Conservation (phyloP, 2,888 invertebrate genomes). For the Agrochola lychnidis region DNA sequence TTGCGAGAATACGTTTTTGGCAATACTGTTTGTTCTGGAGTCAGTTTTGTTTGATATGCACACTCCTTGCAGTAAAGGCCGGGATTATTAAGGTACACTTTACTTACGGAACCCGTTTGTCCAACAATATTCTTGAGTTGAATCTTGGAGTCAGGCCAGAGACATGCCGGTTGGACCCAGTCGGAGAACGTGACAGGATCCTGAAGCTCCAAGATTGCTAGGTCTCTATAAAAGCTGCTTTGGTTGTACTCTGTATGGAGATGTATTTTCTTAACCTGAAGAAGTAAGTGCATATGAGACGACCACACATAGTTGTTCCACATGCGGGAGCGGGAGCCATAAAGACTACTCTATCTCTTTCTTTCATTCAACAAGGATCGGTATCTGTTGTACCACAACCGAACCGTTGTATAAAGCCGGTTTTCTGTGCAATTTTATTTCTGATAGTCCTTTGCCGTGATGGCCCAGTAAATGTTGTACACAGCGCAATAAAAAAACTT, state of each 20-base stretch:
- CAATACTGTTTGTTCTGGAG: not conserved
- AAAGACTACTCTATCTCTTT: not conserved
- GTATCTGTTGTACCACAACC: too few species aligned
- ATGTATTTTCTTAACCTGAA: not conserved
- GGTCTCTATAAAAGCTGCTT: not conserved
- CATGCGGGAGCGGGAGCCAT: not conserved
- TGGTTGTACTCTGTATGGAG: slow-evolving; percentile 5
- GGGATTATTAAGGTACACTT: not conserved
- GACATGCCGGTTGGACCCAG: slow-evolving; percentile 25
- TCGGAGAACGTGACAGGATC: slow-evolving; percentile 4
- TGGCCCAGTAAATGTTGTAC: too few species aligned
- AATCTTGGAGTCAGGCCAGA: slow-evolving; percentile 13
- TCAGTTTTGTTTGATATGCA: not conserved
- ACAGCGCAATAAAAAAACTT: too few species aligned
- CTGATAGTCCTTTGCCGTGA: too few species aligned
- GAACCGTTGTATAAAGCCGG: too few species aligned
- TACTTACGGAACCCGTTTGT: slow-evolving; percentile 16
- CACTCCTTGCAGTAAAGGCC: not conserved
- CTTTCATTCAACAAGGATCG: not conserved
- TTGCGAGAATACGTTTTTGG: not conserved
- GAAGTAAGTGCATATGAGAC: not conserved
- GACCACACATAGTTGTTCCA: not conserved
- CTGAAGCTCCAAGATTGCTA: slow-evolving; percentile 17
- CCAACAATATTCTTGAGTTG: slow-evolving; percentile 11
- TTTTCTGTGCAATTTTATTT: too few species aligned